These are phyloP conservation scores for Heliconius ethilla DNA, from an alignment of 2,888 invertebrate species.

Conservation along the genomic window DNA sequence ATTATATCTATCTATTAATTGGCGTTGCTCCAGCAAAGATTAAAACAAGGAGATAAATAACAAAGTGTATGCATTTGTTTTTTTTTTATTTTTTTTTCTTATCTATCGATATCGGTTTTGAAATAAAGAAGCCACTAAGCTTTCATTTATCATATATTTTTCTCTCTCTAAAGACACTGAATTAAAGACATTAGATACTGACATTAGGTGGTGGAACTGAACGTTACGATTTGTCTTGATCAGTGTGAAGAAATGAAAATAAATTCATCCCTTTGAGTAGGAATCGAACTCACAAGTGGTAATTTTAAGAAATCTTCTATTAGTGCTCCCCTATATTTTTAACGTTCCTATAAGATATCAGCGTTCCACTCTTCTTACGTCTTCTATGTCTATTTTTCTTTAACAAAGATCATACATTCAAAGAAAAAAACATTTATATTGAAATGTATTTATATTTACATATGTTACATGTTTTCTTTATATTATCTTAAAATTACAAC, in stretches of 20 bases:
- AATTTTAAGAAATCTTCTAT: too few species aligned
- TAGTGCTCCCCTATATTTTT: too few species aligned
- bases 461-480: background rate
- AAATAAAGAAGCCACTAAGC: too few species aligned
- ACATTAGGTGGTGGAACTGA: background rate
- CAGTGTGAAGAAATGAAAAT: background rate
- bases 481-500: conserved; percentile 6
- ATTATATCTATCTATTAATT: conserved; percentile 39
- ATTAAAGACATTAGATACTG: background rate
- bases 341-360: too few species aligned
- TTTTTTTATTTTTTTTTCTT: conserved; percentile 5
- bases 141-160: too few species aligned
- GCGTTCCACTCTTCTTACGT: too few species aligned
- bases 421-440: too few species aligned
- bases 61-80: background rate
- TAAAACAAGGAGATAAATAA: background rate
- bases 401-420: too few species aligned
- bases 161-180: background rate
- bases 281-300: background rate
- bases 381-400: too few species aligned
- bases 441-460: background rate
- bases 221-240: background rate
- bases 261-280: background rate
- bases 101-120: background rate
- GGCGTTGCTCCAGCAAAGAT: conserved; percentile 13